These are phyloP conservation scores for Porites divaricata DNA, from an alignment of 92 coral and sea anemone species.

Conservation along the genomic window DNA sequence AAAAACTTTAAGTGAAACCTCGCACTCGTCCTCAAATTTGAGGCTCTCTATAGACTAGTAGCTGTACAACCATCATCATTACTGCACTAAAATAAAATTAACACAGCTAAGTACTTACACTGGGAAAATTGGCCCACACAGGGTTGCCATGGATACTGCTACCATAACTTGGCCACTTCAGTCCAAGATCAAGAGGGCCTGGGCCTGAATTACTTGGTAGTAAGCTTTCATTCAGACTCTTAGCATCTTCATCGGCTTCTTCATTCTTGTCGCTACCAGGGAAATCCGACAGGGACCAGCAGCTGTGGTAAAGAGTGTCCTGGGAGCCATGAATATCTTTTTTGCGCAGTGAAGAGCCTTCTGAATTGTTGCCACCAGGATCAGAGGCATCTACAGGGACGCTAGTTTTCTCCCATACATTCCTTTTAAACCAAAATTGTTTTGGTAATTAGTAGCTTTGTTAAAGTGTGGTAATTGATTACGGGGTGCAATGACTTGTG, in stretches of 20 bases:
- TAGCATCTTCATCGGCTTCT: slow-evolving; percentile 74
- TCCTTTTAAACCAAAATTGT: slow-evolving; percentile 51
- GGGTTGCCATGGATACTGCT: slow-evolving; percentile 48
- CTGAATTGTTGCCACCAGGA: slow-evolving; percentile 13
- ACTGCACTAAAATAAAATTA: neutral
- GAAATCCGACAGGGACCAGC: slow-evolving; percentile 93
- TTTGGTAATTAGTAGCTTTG: neutral
- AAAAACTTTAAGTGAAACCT: too few species aligned
- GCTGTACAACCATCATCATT: neutral
- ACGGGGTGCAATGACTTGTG: too few species aligned
- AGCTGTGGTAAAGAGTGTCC: slow-evolving; percentile 97
- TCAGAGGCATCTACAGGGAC: slow-evolving; percentile 40
- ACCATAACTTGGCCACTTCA: slow-evolving; percentile 79
- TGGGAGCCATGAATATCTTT: slow-evolving; percentile 85
- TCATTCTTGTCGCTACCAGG: slow-evolving; percentile 49
- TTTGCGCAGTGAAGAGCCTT: slow-evolving; percentile 48
- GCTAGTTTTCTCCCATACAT: slow-evolving; percentile 90
- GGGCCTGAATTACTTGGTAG: slow-evolving; percentile 77
- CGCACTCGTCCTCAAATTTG: too few species aligned
- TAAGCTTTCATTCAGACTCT: slow-evolving; percentile 78
- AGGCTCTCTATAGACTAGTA: neutral
- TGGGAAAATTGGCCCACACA: slow-evolving; percentile 87
- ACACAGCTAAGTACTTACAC: slow-evolving; percentile 44
- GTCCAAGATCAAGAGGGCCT: slow-evolving; percentile 79
- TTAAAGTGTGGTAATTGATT: too few species aligned